These are phyloP conservation scores for Montipora capitata DNA, from an alignment of 92 coral and sea anemone genomes.

Conservation along the genomic window DNA sequence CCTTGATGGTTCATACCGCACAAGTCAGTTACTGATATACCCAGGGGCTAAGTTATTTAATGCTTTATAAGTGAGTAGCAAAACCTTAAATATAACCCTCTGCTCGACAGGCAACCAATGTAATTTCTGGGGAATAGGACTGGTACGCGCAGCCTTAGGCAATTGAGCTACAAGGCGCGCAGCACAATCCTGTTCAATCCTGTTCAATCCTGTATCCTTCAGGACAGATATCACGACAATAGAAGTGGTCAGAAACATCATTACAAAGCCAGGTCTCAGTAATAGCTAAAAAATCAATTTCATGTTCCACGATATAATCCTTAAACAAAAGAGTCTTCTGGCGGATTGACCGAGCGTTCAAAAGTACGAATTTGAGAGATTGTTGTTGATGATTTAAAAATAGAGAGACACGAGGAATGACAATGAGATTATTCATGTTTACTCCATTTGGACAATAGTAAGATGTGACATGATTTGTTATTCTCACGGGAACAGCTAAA, in stretches of 20 bases:
- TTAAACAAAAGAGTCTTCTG: slow-evolving; percentile 29
- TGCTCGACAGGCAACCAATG: too few relatives aligned
- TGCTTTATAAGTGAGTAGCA: too few relatives aligned
- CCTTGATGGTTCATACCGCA: too few relatives aligned
- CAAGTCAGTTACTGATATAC: too few relatives aligned
- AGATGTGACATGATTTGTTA: too few relatives aligned
- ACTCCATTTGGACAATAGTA: slow-evolving; percentile 13
- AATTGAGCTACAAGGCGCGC: too few relatives aligned
- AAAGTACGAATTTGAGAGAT: slow-evolving; percentile 51
- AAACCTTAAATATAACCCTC: too few relatives aligned
- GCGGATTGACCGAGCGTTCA: slow-evolving; percentile 57
- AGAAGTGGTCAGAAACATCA: slow-evolving; percentile 24
- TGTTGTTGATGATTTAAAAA: slow-evolving; percentile 34
- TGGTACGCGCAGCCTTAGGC: too few relatives aligned
- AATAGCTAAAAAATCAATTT: slow-evolving; percentile 38
- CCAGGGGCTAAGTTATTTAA: too few relatives aligned
- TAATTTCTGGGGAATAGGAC: too few relatives aligned
- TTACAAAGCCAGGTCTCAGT: not conserved
- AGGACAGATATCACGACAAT: slow-evolving; percentile 61
- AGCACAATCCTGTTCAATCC: too few relatives aligned
- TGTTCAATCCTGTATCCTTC: slow-evolving; percentile 53
- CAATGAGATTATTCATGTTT: slow-evolving; percentile 44
- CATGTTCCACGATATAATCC: slow-evolving; percentile 57
- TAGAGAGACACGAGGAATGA: slow-evolving; percentile 38
- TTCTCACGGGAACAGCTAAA: too few relatives aligned